phyloP scores from a whole-genome alignment of 64 coral and sea anemone species.

The Montipora sp. region DNA sequence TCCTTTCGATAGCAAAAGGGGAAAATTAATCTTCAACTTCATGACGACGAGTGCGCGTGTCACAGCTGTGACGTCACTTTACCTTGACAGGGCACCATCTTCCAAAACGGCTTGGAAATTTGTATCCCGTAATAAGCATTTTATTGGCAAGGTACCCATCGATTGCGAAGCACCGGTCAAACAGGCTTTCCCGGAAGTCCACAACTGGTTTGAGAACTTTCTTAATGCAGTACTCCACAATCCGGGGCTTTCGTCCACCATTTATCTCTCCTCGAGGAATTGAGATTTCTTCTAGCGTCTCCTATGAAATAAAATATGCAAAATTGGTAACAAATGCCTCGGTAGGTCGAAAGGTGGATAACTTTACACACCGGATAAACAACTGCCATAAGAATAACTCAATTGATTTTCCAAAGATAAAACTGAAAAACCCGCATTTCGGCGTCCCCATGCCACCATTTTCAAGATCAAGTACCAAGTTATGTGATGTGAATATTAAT shows the following conservation, averaged over 20 bases:
- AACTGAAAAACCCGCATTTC: no score
- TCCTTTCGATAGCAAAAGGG: no score
- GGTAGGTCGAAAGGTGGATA: no score
- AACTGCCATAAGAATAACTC: no score
- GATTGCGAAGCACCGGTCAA: slow-evolving; percentile 91
- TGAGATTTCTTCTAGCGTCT: slow-evolving; percentile 88
- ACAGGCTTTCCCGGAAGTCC: slow-evolving; percentile 91
- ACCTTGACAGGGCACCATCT: slow-evolving; percentile 98
- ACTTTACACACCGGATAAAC: no score
- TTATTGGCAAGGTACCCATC: slow-evolving; percentile 77
- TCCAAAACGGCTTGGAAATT: slow-evolving; percentile 94
- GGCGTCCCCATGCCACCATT: no score
- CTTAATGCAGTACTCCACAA: slow-evolving; percentile 91
- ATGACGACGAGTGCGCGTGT: no score
- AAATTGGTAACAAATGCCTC: no score
- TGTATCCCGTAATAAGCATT: slow-evolving; percentile 90
- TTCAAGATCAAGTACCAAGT: no score
- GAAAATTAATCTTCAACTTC: no score
- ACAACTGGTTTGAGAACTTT: slow-evolving; percentile 88
- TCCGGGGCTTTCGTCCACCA: slow-evolving; percentile 88
- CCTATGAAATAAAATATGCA: slow-evolving; percentile 43
- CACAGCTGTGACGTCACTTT: neutral
- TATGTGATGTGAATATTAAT: no score
- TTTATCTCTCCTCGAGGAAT: slow-evolving; percentile 93
- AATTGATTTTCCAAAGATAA: no score